phyloP scores from a whole-genome alignment of 1,140 invertebrate genomes.

The Protaetia brevitarsis region DNA sequence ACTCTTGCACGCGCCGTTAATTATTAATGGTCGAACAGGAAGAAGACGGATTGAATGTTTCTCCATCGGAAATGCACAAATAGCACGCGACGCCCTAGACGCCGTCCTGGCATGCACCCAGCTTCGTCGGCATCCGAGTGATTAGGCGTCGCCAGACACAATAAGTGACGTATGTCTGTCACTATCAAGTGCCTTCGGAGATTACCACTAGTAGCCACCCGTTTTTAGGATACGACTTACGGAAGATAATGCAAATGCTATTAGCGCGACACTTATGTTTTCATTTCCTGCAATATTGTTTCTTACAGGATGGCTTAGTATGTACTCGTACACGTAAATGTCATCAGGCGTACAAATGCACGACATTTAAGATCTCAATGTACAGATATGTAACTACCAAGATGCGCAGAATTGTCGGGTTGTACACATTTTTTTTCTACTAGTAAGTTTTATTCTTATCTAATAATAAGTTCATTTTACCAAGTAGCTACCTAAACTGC shows the following conservation, averaged over 20 bases:
- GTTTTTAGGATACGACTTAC: not conserved
- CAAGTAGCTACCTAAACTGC: too few relatives aligned
- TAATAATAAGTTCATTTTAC: too few relatives aligned
- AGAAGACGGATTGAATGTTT: constrained; percentile 17
- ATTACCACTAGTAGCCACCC: not conserved
- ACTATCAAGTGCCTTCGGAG: constrained; percentile 16
- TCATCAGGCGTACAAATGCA: too few relatives aligned
- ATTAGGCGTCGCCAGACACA: constrained; percentile 23
- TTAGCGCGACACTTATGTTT: not conserved
- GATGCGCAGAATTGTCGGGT: too few relatives aligned
- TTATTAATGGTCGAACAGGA: constrained; percentile 9
- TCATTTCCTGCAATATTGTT: not conserved
- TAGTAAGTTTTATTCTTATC: too few relatives aligned
- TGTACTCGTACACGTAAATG: too few relatives aligned
- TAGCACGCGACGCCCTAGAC: constrained; percentile 19
- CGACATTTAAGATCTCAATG: too few relatives aligned
- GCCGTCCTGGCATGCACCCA: constrained; percentile 20
- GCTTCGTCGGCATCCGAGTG: constrained; percentile 16
- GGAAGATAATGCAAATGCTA: not conserved
- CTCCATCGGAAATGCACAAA: constrained; percentile 26
- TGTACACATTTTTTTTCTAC: too few relatives aligned
- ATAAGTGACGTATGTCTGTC: constrained; percentile 20
- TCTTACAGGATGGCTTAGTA: not conserved
- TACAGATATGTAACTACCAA: too few relatives aligned
- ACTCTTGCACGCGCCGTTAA: not conserved